A percentile compares a stretch with the other conserved stretches of the same genome.
phyloP scores from a whole-genome alignment of 2,113 vertebrate species.

The Crotalus horridus region DNA sequence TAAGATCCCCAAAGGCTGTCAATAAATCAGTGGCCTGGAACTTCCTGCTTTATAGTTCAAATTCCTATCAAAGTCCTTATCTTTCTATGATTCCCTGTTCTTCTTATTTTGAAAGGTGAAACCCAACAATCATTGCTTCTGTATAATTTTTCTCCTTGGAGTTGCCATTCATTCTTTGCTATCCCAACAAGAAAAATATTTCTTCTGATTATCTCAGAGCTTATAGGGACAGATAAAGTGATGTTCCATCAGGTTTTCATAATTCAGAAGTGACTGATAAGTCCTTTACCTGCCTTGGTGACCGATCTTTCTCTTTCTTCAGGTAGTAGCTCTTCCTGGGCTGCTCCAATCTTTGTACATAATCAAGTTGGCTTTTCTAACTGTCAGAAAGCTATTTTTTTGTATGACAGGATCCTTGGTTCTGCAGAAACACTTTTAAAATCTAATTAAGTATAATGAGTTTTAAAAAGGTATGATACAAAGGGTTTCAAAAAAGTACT shows the following conservation, averaged over 20 bases:
- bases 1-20: neutral
- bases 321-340: neutral
- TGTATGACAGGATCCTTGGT: neutral
- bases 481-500: neutral
- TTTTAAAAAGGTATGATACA: neutral
- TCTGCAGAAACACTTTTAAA: neutral
- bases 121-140: neutral
- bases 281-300: neutral
- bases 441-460: neutral
- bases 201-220: neutral
- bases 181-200: neutral
- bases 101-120: neutral
- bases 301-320: neutral
- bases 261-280: neutral
- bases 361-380: neutral
- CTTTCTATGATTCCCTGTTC: neutral
- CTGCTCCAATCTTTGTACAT: neutral
- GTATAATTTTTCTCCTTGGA: neutral
- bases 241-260: neutral
- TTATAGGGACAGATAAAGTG: neutral
- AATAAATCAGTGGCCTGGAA: neutral
- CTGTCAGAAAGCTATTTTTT: neutral
- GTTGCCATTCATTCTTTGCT: neutral
- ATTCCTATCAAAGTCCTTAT: neutral
- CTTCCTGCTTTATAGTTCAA: neutral